A percentile compares a stretch with the other conserved stretches of the same genome.
Conservation (phyloP, 2,888 invertebrate genomes). For the Platycnemis pennipes region DNA sequence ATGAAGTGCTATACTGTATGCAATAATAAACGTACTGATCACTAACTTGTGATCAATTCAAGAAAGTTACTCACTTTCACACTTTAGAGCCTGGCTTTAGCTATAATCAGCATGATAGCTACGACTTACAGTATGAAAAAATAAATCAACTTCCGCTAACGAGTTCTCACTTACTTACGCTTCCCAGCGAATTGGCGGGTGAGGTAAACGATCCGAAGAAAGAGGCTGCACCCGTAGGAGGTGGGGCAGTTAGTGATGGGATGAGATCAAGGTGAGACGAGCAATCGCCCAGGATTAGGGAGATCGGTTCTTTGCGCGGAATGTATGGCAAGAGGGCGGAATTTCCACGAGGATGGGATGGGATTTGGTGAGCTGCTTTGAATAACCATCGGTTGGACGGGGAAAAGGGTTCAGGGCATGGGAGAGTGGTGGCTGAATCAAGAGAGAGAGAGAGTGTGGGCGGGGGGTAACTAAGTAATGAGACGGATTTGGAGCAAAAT, state of each 20-base stretch:
- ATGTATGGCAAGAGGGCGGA: neutral
- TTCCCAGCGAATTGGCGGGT: too few species aligned
- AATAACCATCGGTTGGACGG: neutral
- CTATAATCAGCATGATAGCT: too few species aligned
- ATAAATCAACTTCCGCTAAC: too few species aligned
- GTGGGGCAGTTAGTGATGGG: neutral
- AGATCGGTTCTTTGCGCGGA: neutral
- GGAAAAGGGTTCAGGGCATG: neutral
- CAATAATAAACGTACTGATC: too few species aligned
- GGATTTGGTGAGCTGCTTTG: neutral
- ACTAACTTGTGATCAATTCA: too few species aligned
- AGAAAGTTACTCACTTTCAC: too few species aligned
- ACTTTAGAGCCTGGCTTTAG: too few species aligned
- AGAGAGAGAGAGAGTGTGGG: constrained; percentile 1
- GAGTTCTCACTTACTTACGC: too few species aligned
- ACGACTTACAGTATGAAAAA: too few species aligned
- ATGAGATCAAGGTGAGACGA: neutral
- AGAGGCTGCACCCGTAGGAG: too few species aligned
- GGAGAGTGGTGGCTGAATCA: neutral
- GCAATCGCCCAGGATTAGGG: neutral
- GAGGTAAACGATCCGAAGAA: too few species aligned
- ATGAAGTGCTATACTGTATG: too few species aligned
- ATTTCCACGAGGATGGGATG: neutral
- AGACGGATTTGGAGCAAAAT: constrained; percentile 37
- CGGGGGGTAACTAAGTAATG: constrained; percentile 38